Percentiles rank a stretch among this genome's conserved stretches.
phyloP scores from a whole-genome alignment of 2,888 invertebrate species.

The Cactoblastis cactorum region DNA sequence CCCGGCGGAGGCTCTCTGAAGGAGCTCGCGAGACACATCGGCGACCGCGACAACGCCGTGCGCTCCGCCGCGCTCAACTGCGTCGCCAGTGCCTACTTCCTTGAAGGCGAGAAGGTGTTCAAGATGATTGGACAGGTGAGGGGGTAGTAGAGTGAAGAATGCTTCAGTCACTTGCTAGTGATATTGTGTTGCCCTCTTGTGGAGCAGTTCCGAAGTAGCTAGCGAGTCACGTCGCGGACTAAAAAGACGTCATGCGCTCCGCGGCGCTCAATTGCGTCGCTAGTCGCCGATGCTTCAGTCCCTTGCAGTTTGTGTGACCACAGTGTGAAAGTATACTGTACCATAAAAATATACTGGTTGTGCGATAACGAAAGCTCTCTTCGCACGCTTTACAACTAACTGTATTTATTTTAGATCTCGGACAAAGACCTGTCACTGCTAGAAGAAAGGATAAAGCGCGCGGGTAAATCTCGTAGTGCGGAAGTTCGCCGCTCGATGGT shows the following conservation, averaged over 20 bases:
- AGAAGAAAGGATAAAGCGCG: slow-evolving; percentile 97
- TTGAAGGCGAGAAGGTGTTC: slow-evolving; percentile 94
- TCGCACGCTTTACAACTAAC: too few species aligned
- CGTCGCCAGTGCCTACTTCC: slow-evolving; percentile 92
- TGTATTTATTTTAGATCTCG: slow-evolving; percentile 80
- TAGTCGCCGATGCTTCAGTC: too few species aligned
- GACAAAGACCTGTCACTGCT: slow-evolving; percentile 97
- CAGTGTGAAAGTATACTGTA: too few species aligned
- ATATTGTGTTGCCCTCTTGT: too few species aligned
- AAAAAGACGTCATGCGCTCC: slow-evolving; percentile 97
- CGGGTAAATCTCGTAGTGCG: slow-evolving; percentile 82
- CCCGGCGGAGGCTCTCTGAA: slow-evolving; percentile 89
- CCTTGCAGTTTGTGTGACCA: too few species aligned
- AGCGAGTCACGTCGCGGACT: slow-evolving; percentile 96
- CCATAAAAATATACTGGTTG: too few species aligned
- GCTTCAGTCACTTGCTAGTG: too few species aligned
- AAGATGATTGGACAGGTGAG: slow-evolving; percentile 92
- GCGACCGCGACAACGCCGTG: slow-evolving; percentile 97
- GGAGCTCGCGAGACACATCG: slow-evolving; percentile 96
- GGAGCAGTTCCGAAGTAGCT: slow-evolving; percentile 91
- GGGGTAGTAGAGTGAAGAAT: too few species aligned
- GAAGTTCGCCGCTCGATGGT: slow-evolving; percentile 69
- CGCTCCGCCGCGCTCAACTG: slow-evolving; percentile 97
- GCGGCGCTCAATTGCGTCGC: slow-evolving; percentile 97
- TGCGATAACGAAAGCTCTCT: too few species aligned